Evolutionary conservation across 2,888 invertebrate genomes (phyloP).

Genomic region (Smittia sp.): DNA sequence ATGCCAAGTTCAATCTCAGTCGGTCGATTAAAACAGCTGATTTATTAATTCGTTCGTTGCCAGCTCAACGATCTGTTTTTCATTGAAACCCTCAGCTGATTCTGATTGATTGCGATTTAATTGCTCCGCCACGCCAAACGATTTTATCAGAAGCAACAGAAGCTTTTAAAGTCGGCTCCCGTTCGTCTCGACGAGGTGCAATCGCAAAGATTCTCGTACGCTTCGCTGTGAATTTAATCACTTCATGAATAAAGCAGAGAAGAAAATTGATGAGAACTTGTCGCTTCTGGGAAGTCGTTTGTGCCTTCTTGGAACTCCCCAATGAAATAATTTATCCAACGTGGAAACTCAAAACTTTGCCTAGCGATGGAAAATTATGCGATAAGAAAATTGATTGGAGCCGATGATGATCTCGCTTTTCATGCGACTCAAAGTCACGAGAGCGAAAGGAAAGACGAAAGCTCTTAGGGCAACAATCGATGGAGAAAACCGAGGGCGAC

Average conservation of each 20-base stretch:
- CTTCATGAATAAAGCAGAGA: background rate
- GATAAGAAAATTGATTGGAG: background rate
- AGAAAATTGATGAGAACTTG: background rate
- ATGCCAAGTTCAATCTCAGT: constrained; percentile 28
- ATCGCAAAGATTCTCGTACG: background rate
- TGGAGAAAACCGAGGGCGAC: background rate
- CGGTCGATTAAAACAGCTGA: constrained; percentile 24
- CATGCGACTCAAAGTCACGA: background rate
- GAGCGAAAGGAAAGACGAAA: background rate
- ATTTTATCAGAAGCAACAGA: background rate
- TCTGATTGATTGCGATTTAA: constrained; percentile 1
- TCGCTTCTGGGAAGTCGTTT: background rate
- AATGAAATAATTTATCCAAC: background rate
- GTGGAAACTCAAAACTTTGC: constrained; percentile 3
- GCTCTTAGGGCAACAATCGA: background rate
- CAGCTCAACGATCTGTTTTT: background rate
- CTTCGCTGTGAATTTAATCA: background rate
- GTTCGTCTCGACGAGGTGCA: background rate
- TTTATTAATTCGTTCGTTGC: constrained; percentile 9
- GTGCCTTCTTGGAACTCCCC: background rate
- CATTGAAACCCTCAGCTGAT: background rate
- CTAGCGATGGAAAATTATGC: background rate
- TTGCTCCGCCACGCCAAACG: background rate
- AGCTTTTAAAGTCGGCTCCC: too few species aligned
- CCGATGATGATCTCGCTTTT: background rate